Base-by-base conservation (phyloP, 2,888 invertebrate genomes). In the Deroplatys truncata region DNA sequence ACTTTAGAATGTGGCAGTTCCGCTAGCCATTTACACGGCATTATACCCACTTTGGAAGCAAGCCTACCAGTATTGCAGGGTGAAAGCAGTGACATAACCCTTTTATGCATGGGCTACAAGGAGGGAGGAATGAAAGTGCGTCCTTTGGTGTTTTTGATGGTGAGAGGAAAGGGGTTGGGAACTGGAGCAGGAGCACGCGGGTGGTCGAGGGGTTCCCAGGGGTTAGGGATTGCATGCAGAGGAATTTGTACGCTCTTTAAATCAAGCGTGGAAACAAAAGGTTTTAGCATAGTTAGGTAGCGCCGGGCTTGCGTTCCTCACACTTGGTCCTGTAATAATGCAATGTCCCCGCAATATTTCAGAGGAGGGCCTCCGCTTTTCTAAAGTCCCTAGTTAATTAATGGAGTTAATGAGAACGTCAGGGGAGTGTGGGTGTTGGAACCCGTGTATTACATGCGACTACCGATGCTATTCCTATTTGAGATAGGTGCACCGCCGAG, bases 391-490 rank as follows among this genome's bases (percentile, higher is more conserved):
- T 72, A 86, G 86, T 90, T 90, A 90, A 90, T 90, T 90, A 90
- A 90, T 90, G 90, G 86, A 90, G 90, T 90, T 90, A 90, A 90
- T 90, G 90, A 90, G 90, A 89, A 89, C 89, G 88, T 88, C 88
- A 89, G 85, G 83, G 89, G 86, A 83, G 85, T 31, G 85, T 72
- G 72, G 72, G 82, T 88, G 88, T 84, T 43, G 49, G 84, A 84
- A 28, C 28, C 88, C 49, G 88, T 88, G 88, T 82, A 72, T 43
- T 35, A 83, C 87, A 43, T 56, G 83, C 35, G 5, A n/a, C 25
- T 28, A 49, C 31, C 49, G 43, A 31, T 29, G 29, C n/a, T n/a
- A 25, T 86, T 82, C 29, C 35, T n/a, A 83, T 83, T 31, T 84
- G 15, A 35, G 15, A 72, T 72, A 72, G 56, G 56, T 72, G 25